Evolutionary conservation across 2,888 invertebrate species (phyloP).

Genomic region (Drosophila mercatorum): DNA sequence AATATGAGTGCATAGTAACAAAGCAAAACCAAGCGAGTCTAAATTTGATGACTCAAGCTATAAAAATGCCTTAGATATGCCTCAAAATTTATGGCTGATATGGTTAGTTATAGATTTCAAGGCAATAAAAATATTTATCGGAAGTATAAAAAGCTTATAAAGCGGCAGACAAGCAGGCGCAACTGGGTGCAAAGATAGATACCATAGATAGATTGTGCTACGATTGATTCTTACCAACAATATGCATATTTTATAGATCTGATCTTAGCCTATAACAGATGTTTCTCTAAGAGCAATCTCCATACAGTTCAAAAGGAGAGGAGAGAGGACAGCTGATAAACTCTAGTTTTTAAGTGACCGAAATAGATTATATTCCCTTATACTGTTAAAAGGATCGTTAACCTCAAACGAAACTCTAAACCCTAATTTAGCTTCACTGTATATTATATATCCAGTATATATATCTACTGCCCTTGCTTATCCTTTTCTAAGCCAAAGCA

Average conservation of each 20-base stretch:
- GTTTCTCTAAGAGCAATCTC: no score
- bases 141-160: not conserved
- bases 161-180: not conserved
- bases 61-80: slow-evolving; percentile 7
- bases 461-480: not conserved
- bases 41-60: not conserved
- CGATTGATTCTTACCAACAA: no score
- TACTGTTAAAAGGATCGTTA: not conserved
- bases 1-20: no score
- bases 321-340: no score
- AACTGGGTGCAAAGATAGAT: not conserved
- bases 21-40: not conserved
- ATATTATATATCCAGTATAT: not conserved
- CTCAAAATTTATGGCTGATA: not conserved
- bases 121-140: not conserved
- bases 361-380: no score
- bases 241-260: no score
- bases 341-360: no score
- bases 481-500: not conserved
- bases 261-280: no score
- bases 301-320: no score
- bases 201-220: not conserved
- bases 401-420: not conserved
- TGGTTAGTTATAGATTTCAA: not conserved
- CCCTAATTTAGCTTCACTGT: no score